Percentiles rank a stretch among this genome's conserved stretches.
These are phyloP conservation scores for Megalops cyprinoides DNA, from an alignment of 2,797 vertebrate species.

Conservation along the genomic window DNA sequence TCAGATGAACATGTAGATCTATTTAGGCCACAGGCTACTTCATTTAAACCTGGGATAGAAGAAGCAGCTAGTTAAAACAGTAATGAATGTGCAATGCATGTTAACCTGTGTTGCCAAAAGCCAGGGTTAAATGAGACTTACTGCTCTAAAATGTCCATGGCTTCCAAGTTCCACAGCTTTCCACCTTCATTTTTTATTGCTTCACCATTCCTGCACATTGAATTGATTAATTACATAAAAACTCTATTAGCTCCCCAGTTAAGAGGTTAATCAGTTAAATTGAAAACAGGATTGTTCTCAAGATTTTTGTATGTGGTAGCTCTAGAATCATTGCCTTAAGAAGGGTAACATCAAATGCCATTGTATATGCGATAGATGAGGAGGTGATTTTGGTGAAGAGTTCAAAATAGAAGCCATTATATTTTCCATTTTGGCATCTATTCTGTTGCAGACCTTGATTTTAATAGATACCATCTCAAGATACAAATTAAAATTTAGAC, in stretches of 20 bases:
- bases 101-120: constrained; percentile 72
- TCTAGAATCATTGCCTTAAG: constrained; percentile 38
- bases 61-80: constrained; percentile 87
- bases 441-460: constrained; percentile 31
- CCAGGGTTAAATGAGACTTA: constrained; percentile 68
- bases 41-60: constrained; percentile 84
- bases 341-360: constrained; percentile 50
- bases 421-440: not conserved
- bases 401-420: constrained; percentile 48
- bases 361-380: constrained; percentile 37
- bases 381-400: constrained; percentile 42
- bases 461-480: constrained; percentile 51
- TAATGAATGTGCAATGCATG: constrained; percentile 77
- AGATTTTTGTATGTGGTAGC: constrained; percentile 33
- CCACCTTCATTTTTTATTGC: constrained; percentile 45
- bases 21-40: constrained; percentile 90
- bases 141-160: constrained; percentile 54
- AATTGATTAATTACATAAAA: constrained; percentile 59
- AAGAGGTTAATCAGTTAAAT: constrained; percentile 58
- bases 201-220: constrained; percentile 44
- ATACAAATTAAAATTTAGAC: constrained; percentile 49
- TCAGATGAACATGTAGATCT: constrained; percentile 94
- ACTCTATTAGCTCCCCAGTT: constrained; percentile 59
- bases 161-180: constrained; percentile 57
- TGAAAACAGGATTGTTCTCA: constrained; percentile 38